A percentile compares a stretch with the other conserved stretches of the same genome.
Evolutionary conservation across 2,113 vertebrate species (phyloP).

Genomic region (Ailurus styani): DNA sequence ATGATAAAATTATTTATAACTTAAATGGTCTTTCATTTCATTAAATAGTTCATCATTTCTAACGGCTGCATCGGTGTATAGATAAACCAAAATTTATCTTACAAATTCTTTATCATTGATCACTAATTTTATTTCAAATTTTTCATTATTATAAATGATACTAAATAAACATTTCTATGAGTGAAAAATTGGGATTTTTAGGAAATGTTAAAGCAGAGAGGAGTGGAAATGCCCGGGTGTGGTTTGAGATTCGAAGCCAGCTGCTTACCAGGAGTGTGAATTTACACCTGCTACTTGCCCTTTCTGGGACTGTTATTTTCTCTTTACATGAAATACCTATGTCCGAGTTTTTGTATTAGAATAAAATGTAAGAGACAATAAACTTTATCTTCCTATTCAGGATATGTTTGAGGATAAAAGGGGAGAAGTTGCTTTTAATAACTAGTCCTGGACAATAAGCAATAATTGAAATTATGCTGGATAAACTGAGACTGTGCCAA

Average conservation of each 20-base stretch:
- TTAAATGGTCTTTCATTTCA: not conserved
- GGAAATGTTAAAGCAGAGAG: not conserved
- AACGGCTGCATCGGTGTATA: not conserved
- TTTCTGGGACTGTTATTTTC: not conserved
- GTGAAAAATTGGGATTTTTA: not conserved
- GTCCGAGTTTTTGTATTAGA: not conserved
- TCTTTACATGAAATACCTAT: not conserved
- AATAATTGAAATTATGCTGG: not conserved
- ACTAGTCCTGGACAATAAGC: not conserved
- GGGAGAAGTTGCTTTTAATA: not conserved
- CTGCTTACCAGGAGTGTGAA: not conserved
- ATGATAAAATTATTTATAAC: not conserved
- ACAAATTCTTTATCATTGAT: not conserved
- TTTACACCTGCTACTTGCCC: not conserved
- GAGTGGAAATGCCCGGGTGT: not conserved
- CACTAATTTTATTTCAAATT: not conserved
- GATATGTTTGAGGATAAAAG: not conserved
- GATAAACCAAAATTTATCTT: constrained; percentile 6
- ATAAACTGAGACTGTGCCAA: not conserved
- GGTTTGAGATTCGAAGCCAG: not conserved
- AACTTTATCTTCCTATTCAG: not conserved
- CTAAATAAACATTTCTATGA: constrained; percentile 12
- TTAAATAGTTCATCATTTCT: constrained; percentile 19
- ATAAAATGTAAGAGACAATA: not conserved
- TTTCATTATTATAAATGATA: not conserved